Base-by-base conservation (phyloP, 2,113 vertebrate genomes). In the Monarcha castaneiventris region DNA sequence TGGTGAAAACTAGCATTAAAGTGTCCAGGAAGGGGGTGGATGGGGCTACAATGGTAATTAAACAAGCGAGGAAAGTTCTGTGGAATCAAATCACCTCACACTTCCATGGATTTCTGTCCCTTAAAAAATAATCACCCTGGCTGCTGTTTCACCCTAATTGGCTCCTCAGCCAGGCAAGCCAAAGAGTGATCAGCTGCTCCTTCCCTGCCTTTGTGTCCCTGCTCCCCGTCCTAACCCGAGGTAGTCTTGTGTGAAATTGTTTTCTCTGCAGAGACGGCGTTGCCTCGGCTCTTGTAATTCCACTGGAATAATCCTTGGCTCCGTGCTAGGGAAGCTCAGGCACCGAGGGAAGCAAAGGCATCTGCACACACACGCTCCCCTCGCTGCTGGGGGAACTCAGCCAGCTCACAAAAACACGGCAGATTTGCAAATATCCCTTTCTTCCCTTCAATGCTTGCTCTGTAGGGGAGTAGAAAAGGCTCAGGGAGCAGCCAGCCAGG, bases 191-290 rank as follows among this genome's bases (percentile, higher is more conserved):
- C 93, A 87, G 84, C 90, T 84, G 76, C 91, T 87, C 68, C 84
- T 59, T 83, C 68, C 30, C 71, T 55, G 87, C 92, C 71, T 88
- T 90, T 84, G 88, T 92, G 79, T 88, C 84, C 74, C 94, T 58
- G 84, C 73, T 94, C 90, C 83, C 74, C 16, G 0, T 77, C 85
- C 92, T 59, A 77, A 73, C 64, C 80, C 54, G 25, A 94, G 39
- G 90, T 33, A 97, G 93, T 68, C 93, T 97, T 88, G 94, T 97
- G 96, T 97, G 97, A 97, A 97, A 97, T 96, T 96, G 95, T 95
- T 96, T 96, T 93, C 96, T 93, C 95, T 95, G 78, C 93, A 82
- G 91, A 94, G 86, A 76, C 4, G 2, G 78, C 85, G 72, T 62
- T 81, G 83, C 91, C 85, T 52, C 18, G 0, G 81, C 95, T 94